These are phyloP conservation scores for Sceloporus tristichus DNA, from an alignment of 2,113 vertebrate species.

Conservation along the genomic window DNA sequence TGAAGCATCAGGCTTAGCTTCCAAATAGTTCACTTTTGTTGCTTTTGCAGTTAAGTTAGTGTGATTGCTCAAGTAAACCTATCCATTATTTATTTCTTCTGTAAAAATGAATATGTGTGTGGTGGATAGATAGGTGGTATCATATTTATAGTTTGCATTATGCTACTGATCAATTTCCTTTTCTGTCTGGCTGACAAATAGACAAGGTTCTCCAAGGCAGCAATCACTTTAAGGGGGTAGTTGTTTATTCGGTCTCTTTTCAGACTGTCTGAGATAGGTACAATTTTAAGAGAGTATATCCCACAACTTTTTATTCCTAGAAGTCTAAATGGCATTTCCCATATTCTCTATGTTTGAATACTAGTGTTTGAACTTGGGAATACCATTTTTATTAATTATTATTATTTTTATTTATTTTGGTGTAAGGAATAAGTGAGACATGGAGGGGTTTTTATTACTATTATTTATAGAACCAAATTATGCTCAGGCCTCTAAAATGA, in stretches of 20 bases:
- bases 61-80: not conserved
- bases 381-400: slow-evolving; percentile 28
- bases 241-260: not conserved
- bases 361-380: slow-evolving; percentile 22
- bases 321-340: slow-evolving; percentile 24
- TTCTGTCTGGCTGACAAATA: not conserved
- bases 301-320: not conserved
- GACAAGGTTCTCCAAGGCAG: not conserved
- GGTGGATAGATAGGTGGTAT: not conserved
- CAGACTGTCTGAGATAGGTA: not conserved
- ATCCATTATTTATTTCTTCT: not conserved
- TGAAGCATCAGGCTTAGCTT: not conserved
- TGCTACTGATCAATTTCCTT: not conserved
- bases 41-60: not conserved
- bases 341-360: slow-evolving; percentile 35
- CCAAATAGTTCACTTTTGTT: not conserved
- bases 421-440: slow-evolving; percentile 29
- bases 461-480: slow-evolving; percentile 53
- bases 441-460: slow-evolving; percentile 28
- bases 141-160: not conserved
- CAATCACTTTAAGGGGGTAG: not conserved
- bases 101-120: not conserved
- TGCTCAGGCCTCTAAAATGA: slow-evolving; percentile 53
- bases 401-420: not conserved
- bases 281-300: not conserved